A percentile compares a stretch with the other conserved stretches of the same genome.
Evolutionary conservation across 1,140 invertebrate genomes (phyloP).

Genomic region (Sweltsa coloradensis): DNA sequence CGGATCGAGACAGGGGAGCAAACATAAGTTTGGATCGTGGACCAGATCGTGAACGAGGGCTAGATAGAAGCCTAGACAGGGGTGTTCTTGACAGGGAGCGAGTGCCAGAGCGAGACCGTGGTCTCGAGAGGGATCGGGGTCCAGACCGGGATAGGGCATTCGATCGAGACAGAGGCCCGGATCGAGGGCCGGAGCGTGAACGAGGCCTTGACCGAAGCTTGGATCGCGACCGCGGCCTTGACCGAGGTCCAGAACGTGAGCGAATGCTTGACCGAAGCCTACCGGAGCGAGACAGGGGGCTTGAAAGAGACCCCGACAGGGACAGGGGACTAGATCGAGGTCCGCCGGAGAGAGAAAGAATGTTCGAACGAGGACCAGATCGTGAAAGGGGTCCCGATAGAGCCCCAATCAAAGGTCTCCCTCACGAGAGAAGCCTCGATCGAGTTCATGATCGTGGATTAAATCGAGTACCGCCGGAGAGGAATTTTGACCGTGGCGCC

Average conservation of each 20-base stretch:
- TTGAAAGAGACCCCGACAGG: constrained; percentile 1
- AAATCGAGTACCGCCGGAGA: constrained; percentile 23
- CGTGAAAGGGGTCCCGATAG: constrained; percentile 18
- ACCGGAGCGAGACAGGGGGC: neutral
- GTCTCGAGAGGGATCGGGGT: constrained; percentile 1
- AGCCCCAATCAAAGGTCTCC: constrained; percentile 25
- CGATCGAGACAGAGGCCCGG: no score
- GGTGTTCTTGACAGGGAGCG: neutral
- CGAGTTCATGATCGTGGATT: constrained; percentile 29
- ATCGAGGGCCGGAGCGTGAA: no score
- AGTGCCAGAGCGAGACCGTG: no score
- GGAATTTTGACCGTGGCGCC: constrained; percentile 3
- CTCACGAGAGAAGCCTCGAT: constrained; percentile 21
- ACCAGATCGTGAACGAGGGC: neutral
- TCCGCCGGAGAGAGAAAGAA: neutral
- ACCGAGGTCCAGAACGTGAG: constrained; percentile 1
- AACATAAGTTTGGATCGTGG: no score
- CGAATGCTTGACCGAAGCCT: neutral
- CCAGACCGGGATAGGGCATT: neutral
- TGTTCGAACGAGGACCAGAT: neutral
- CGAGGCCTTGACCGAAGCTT: constrained; percentile 2
- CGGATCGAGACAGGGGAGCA: no score
- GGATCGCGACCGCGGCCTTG: neutral
- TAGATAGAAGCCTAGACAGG: neutral
- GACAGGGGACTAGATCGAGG: constrained; percentile 6